Conservation (phyloP, 2,888 invertebrate genomes). For the Spodoptera littoralis region DNA sequence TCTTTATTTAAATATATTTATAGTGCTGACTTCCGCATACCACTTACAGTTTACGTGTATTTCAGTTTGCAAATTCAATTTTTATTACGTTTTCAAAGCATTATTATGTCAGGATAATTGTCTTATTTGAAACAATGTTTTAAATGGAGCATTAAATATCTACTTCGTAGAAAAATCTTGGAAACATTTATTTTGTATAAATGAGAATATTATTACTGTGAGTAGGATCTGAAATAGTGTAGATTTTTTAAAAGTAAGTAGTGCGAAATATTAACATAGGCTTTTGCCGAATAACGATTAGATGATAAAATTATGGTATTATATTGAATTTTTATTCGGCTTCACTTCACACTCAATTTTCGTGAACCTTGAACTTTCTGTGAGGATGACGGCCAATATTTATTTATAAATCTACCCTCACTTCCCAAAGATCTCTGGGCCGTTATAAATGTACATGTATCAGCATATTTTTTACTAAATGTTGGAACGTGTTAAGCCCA, state of each 20-base stretch:
- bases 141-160: conserved; percentile 6
- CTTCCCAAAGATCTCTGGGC: conserved; percentile 9
- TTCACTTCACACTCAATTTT: conserved; percentile 18
- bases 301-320: conserved; percentile 22
- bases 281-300: conserved; percentile 17
- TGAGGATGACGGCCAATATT: conserved; percentile 33
- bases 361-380: conserved; percentile 31
- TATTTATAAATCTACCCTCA: conserved; percentile 22
- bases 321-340: conserved; percentile 28
- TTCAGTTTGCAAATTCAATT: conserved; percentile 1
- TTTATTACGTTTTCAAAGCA: background rate
- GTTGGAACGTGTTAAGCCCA: conserved; percentile 5
- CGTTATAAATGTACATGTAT: conserved; percentile 25
- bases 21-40: background rate
- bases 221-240: too few species aligned
- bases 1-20: background rate
- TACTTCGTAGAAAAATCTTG: background rate
- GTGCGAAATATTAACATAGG: too few species aligned
- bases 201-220: background rate
- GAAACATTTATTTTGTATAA: background rate
- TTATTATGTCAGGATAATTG: conserved; percentile 5
- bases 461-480: conserved; percentile 23
- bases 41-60: background rate
- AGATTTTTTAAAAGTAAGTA: too few species aligned
- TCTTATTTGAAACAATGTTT: background rate